Conservation (phyloP, 2,797 vertebrate genomes). For the Crypturellus tataupa region DNA sequence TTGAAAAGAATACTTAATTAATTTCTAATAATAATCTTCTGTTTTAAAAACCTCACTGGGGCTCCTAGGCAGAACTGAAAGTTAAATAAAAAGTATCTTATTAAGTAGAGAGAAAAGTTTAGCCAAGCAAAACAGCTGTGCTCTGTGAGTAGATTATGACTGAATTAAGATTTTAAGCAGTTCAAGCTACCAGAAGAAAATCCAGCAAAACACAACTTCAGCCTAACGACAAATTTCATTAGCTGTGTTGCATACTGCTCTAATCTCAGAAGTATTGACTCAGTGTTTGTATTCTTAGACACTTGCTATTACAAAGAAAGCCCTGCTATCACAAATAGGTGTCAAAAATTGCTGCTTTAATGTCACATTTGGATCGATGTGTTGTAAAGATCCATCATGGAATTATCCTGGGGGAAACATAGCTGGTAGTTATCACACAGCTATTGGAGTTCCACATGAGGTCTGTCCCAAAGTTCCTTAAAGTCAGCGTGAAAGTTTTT, state of each 20-base stretch:
- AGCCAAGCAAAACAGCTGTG: conserved; percentile 55
- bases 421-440: background rate
- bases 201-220: conserved; percentile 36
- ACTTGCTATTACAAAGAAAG: background rate
- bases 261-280: conserved; percentile 31
- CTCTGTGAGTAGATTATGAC: conserved; percentile 30
- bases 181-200: conserved; percentile 36
- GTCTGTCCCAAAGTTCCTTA: background rate
- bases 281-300: background rate
- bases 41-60: conserved; percentile 66
- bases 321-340: background rate
- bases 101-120: conserved; percentile 58
- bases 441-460: background rate
- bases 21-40: conserved; percentile 79
- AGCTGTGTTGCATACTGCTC: conserved; percentile 15
- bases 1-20: conserved; percentile 77
- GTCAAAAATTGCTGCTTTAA: background rate
- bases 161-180: conserved; percentile 52
- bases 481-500: background rate
- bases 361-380: background rate
- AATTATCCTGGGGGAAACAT: background rate
- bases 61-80: conserved; percentile 62
- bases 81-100: conserved; percentile 71
- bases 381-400: background rate
- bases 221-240: conserved; percentile 45